Evolutionary conservation across 1,140 invertebrate genomes (phyloP).

Genomic region (Acarapis woodi): DNA sequence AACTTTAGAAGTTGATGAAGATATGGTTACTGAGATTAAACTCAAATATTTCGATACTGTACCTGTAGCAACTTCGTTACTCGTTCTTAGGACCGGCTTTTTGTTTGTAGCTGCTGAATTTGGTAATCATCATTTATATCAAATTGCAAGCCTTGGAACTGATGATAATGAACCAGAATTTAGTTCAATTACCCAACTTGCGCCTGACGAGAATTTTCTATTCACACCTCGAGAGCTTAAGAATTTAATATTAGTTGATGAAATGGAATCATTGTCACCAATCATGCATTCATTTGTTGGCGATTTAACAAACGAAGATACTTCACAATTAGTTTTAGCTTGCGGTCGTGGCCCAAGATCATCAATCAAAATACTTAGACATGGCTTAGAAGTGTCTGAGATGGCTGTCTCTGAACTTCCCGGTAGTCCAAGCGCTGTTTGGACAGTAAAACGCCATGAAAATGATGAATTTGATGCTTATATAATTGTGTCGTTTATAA

Average conservation of each 20-base stretch:
- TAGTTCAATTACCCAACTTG: constrained; percentile 85
- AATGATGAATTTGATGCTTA: constrained; percentile 98
- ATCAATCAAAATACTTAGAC: constrained; percentile 62
- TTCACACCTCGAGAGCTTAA: constrained; percentile 67
- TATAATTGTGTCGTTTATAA: constrained; percentile 99
- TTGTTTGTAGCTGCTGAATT: constrained; percentile 95
- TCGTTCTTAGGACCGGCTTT: constrained; percentile 94
- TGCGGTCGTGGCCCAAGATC: constrained; percentile 85
- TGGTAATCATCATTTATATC: constrained; percentile 95
- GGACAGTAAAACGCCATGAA: constrained; percentile 84
- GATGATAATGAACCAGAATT: constrained; percentile 98
- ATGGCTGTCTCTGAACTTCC: constrained; percentile 98
- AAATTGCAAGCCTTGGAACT: constrained; percentile 95
- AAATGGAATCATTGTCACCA: constrained; percentile 84
- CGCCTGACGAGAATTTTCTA: constrained; percentile 97
- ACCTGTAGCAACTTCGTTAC: constrained; percentile 78
- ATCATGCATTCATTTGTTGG: constrained; percentile 56
- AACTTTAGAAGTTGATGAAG: constrained; percentile 90
- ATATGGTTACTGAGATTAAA: constrained; percentile 95
- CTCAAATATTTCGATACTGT: constrained; percentile 99
- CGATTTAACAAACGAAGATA: constrained; percentile 72
- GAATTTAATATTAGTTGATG: constrained; percentile 91
- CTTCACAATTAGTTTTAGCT: constrained; percentile 81
- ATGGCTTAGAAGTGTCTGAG: constrained; percentile 89
- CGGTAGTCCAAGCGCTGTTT: constrained; percentile 95